Percentiles rank a stretch among this genome's conserved stretches.
Conservation (phyloP, 1,140 invertebrate genomes). For the Zaprionus lachaisei region DNA sequence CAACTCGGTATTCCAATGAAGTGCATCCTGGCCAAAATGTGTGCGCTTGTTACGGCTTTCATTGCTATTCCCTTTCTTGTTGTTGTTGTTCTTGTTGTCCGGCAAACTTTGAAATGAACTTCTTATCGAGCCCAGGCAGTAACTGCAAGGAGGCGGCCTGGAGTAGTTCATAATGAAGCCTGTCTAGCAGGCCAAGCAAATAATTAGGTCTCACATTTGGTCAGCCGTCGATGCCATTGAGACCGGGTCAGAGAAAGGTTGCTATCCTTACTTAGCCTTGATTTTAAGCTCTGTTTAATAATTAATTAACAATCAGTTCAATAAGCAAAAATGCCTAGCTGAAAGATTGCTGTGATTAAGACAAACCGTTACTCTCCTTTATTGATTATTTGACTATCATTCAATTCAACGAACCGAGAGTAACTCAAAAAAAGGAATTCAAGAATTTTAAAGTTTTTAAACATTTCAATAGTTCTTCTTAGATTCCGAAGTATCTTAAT, state of each 20-base stretch:
- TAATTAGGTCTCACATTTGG: conserved; percentile 46
- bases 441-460: too few relatives aligned
- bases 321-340: background rate
- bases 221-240: conserved; percentile 11
- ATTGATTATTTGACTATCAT: too few relatives aligned
- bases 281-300: background rate
- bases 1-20: conserved; percentile 17
- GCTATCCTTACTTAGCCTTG: background rate
- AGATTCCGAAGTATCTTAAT: too few relatives aligned
- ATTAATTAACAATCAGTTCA: too few relatives aligned
- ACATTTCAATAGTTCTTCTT: too few relatives aligned
- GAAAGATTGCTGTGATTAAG: too few relatives aligned
- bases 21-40: conserved; percentile 38
- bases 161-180: conserved; percentile 42
- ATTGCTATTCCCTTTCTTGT: background rate
- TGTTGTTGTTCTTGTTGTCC: conserved; percentile 11
- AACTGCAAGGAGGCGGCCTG: background rate
- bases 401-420: too few relatives aligned
- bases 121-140: conserved; percentile 40
- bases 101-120: conserved; percentile 26
- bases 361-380: too few relatives aligned
- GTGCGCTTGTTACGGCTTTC: conserved; percentile 13
- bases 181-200: conserved; percentile 32
- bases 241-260: background rate
- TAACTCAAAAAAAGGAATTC: too few relatives aligned